Evolutionary conservation across 2,113 vertebrate genomes (phyloP).

Genomic region (Erythrolamprus reginae): DNA sequence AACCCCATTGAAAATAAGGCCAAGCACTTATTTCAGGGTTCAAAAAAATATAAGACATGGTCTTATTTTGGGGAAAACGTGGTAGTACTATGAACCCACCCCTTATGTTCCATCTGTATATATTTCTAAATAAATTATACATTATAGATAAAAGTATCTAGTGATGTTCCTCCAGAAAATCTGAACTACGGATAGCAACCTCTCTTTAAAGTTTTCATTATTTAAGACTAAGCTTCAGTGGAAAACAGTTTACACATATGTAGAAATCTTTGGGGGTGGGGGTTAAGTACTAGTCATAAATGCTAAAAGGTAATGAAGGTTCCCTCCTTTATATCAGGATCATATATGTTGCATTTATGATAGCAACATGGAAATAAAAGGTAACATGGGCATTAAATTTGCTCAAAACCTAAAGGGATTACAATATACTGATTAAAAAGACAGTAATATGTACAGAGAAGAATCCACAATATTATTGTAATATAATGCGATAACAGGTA

Average conservation of each 20-base stretch:
- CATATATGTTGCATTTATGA: neutral
- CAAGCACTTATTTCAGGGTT: too few species aligned
- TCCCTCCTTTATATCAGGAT: neutral
- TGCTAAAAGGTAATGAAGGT: neutral
- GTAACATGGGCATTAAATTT: neutral
- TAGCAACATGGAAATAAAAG: neutral
- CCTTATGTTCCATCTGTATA: neutral
- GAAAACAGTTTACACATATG: neutral
- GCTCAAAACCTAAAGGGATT: neutral
- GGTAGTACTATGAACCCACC: neutral
- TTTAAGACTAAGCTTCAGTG: neutral
- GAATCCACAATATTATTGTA: neutral
- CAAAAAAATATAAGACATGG: too few species aligned
- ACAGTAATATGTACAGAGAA: neutral
- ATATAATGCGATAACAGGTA: neutral
- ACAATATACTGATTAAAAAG: neutral
- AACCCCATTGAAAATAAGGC: too few species aligned
- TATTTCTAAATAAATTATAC: neutral
- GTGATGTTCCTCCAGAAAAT: neutral
- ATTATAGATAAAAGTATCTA: neutral
- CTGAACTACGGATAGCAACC: neutral
- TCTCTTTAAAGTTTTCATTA: neutral
- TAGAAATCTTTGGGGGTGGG: neutral
- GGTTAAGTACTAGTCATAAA: neutral
- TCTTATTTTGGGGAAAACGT: too few species aligned